A percentile compares a stretch with the other conserved stretches of the same genome.
Evolutionary conservation across 2,113 vertebrate species (phyloP).

Genomic region (Gobius niger): DNA sequence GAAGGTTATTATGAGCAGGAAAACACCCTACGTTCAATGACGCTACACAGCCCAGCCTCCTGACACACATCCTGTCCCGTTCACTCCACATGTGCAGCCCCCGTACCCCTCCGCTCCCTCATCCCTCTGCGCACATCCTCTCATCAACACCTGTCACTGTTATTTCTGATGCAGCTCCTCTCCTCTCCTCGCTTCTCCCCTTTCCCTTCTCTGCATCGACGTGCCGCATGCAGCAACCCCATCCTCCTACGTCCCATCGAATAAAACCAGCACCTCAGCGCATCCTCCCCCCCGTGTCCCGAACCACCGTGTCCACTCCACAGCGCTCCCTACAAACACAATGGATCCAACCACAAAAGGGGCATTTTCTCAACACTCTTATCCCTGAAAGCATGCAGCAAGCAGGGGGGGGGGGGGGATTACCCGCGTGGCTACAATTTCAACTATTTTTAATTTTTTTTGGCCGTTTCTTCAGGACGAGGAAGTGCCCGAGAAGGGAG

Average conservation of each 20-base stretch:
- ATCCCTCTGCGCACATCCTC: background rate
- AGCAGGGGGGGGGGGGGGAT: background rate
- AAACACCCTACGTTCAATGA: background rate
- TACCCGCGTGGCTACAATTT: constrained; percentile 5
- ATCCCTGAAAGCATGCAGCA: constrained; percentile 20
- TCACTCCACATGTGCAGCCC: background rate
- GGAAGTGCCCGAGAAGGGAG: constrained; percentile 24
- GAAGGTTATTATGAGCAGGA: background rate
- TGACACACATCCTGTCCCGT: background rate
- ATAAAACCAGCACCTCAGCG: constrained; percentile 40
- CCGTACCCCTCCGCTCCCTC: background rate
- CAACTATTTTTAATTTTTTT: constrained; percentile 19
- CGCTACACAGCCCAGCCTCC: background rate
- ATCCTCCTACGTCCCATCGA: constrained; percentile 29
- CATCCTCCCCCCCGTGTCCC: constrained; percentile 1
- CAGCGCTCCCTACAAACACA: constrained; percentile 30
- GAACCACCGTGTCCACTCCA: constrained; percentile 4
- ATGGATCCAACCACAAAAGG: constrained; percentile 45
- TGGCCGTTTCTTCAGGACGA: constrained; percentile 18
- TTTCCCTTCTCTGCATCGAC: constrained; percentile 41
- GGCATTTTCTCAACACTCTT: constrained; percentile 29
- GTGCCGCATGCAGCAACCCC: constrained; percentile 71
- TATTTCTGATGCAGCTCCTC: constrained; percentile 56
- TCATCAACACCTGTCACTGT: constrained; percentile 50
- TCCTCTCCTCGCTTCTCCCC: constrained; percentile 29